Percentiles rank a stretch among this genome's conserved stretches.
These are phyloP conservation scores for Hippotragus niger DNA, from an alignment of 2,113 vertebrate genomes.

Conservation along the genomic window DNA sequence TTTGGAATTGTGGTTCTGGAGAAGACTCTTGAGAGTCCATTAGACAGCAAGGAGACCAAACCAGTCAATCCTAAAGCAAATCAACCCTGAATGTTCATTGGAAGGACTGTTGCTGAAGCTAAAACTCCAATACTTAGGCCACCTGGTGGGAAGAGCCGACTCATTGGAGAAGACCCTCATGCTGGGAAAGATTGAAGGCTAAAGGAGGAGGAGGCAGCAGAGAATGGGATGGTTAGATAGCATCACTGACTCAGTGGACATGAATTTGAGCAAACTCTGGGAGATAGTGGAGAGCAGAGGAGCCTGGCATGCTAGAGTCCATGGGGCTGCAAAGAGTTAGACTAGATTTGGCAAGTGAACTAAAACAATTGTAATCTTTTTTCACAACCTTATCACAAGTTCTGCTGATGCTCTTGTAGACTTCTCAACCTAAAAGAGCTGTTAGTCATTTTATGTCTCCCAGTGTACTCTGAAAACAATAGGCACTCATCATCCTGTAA, in stretches of 20 bases:
- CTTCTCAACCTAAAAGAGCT: background rate
- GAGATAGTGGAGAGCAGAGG: background rate
- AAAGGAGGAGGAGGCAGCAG: background rate
- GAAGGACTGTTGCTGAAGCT: background rate
- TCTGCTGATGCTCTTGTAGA: background rate
- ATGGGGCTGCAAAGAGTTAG: background rate
- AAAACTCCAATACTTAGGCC: background rate
- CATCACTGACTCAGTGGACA: background rate
- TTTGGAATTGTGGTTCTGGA: background rate
- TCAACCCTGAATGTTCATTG: background rate
- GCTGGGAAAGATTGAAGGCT: background rate
- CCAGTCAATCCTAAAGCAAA: background rate
- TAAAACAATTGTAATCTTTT: background rate
- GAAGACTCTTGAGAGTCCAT: background rate
- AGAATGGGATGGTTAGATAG: background rate
- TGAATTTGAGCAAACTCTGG: background rate
- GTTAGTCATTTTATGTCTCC: background rate
- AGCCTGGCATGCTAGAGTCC: background rate
- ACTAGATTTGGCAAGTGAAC: background rate
- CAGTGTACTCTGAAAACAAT: background rate
- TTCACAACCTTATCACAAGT: background rate
- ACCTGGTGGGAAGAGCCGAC: background rate
- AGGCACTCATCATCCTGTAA: background rate
- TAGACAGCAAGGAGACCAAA: background rate
- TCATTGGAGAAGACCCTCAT: background rate